phyloP scores from a whole-genome alignment of 2,888 invertebrate genomes.

The Tryphoninae sp. region DNA sequence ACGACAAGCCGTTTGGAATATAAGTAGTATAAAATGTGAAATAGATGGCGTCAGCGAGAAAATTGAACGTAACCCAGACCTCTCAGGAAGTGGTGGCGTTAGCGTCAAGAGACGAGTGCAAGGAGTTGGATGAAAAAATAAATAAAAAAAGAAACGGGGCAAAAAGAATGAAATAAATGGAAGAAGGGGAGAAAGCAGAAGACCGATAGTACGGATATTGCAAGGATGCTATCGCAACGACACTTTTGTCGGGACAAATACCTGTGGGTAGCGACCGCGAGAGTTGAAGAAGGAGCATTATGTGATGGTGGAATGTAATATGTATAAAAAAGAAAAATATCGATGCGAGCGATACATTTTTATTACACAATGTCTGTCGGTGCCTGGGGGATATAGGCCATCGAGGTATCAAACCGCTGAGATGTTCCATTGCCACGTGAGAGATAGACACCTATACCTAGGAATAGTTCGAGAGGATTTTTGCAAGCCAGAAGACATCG shows the following conservation, averaged over 20 bases:
- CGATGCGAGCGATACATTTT: constrained; percentile 13
- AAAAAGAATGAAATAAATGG: neutral
- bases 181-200: neutral
- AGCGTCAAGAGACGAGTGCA: neutral
- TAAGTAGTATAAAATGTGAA: constrained; percentile 32
- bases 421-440: constrained; percentile 30
- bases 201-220: neutral
- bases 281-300: neutral
- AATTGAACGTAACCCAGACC: constrained; percentile 28
- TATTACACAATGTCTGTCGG: constrained; percentile 34
- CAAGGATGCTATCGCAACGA: neutral
- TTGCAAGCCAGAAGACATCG: constrained; percentile 14
- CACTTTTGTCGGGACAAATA: neutral
- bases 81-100: neutral
- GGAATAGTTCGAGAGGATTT: constrained; percentile 24
- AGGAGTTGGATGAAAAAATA: neutral
- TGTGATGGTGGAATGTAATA: constrained; percentile 3
- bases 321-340: constrained; percentile 16
- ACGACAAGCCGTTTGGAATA: neutral
- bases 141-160: neutral
- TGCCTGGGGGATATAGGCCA: constrained; percentile 17
- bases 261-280: constrained; percentile 1
- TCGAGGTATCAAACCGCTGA: constrained; percentile 31
- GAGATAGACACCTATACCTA: neutral
- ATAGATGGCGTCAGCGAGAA: constrained; percentile 48